Conservation (phyloP, 2,888 invertebrate species). For the Caenorhabditis imperialis region DNA sequence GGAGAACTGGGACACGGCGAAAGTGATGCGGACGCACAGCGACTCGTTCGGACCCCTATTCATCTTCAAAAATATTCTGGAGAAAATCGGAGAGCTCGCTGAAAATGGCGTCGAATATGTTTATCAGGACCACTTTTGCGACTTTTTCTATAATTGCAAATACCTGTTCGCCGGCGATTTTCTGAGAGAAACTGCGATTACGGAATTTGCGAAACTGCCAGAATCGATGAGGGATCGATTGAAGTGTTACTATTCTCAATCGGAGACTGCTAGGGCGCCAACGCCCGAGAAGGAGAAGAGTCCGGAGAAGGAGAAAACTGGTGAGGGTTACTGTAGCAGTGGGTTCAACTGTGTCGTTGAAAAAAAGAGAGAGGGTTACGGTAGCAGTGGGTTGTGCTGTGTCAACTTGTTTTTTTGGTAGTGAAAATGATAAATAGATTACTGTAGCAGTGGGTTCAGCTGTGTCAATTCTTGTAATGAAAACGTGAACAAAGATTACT, state of each 20-base stretch:
- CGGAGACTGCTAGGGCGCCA: constrained; percentile 14
- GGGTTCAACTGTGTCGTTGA: no score
- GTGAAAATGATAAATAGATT: no score
- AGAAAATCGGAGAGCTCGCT: constrained; percentile 47
- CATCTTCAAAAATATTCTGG: constrained; percentile 26
- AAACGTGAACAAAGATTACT: no score
- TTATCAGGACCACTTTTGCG: constrained; percentile 67
- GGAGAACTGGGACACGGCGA: constrained; percentile 33
- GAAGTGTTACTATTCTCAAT: constrained; percentile 53
- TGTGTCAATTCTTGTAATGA: no score
- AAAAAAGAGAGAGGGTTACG: no score
- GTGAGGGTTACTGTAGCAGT: no score
- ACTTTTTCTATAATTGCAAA: constrained; percentile 80
- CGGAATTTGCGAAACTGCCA: constrained; percentile 53
- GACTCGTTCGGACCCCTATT: constrained; percentile 27
- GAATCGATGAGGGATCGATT: constrained; percentile 47
- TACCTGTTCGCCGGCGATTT: constrained; percentile 81
- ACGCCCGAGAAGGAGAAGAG: neutral
- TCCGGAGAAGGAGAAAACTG: constrained; percentile 18
- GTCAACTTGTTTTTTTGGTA: no score
- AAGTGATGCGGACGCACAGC: constrained; percentile 11
- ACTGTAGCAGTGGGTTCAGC: no score
- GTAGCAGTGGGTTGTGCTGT: no score
- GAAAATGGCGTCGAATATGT: constrained; percentile 42
- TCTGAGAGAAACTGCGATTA: constrained; percentile 43